phyloP scores from a whole-genome alignment of 2,888 invertebrate genomes.

The Lepidonotus clava region DNA sequence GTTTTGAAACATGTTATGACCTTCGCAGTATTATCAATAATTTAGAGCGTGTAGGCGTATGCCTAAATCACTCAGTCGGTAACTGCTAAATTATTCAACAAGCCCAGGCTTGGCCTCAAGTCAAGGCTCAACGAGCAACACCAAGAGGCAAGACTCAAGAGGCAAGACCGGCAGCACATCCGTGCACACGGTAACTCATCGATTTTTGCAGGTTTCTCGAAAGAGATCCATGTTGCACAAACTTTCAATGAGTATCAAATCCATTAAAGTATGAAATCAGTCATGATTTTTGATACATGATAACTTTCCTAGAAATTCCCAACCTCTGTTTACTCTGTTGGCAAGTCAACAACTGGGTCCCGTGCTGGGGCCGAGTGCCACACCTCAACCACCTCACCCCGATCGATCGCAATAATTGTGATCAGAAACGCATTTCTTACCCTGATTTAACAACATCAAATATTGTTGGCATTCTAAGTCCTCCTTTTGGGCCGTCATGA shows the following conservation, averaged over 20 bases:
- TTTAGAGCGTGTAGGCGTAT: too few relatives aligned
- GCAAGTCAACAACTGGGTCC: constrained; percentile 3
- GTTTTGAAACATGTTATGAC: too few relatives aligned
- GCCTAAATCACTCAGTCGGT: too few relatives aligned
- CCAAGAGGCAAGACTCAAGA: too few relatives aligned
- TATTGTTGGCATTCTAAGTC: constrained; percentile 78
- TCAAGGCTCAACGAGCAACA: too few relatives aligned
- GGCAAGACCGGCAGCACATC: too few relatives aligned
- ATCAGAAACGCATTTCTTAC: constrained; percentile 81
- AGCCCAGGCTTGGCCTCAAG: too few relatives aligned
- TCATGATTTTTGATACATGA: not conserved
- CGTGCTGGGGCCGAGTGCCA: not conserved
- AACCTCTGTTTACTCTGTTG: not conserved
- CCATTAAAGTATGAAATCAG: not conserved
- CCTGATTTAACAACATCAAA: constrained; percentile 93
- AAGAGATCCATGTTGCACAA: not conserved
- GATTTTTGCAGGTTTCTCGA: not conserved
- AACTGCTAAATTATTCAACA: too few relatives aligned
- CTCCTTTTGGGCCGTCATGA: constrained; percentile 60
- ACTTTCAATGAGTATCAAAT: not conserved
- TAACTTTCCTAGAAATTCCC: not conserved
- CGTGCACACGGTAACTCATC: too few relatives aligned
- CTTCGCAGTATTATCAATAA: too few relatives aligned
- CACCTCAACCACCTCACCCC: not conserved
- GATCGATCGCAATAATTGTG: not conserved